Evolutionary conservation across 2,797 vertebrate genomes (phyloP).

Genomic region (Myotis vivesi): DNA sequence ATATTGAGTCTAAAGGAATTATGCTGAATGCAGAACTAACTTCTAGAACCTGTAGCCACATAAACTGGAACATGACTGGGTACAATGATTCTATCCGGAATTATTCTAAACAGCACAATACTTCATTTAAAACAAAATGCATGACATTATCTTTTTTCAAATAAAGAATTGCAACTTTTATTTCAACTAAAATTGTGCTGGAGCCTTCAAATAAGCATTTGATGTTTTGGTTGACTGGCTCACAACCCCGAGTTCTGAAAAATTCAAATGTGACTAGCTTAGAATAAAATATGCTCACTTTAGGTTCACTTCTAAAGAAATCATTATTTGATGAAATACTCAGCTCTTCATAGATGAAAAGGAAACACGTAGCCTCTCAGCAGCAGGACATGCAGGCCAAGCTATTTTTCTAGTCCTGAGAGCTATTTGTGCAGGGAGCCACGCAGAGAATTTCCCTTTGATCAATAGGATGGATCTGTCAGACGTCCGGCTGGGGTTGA

Average conservation of each 20-base stretch:
- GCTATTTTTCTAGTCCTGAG: conserved; percentile 36
- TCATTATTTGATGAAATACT: conserved; percentile 47
- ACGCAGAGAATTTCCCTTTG: conserved; percentile 51
- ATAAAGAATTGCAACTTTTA: conserved; percentile 31
- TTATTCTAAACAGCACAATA: background rate
- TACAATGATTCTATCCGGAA: background rate
- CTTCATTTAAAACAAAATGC: conserved; percentile 24
- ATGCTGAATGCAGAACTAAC: background rate
- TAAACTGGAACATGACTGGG: background rate
- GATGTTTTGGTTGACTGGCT: background rate
- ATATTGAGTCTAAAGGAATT: background rate
- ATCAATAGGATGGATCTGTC: conserved; percentile 61
- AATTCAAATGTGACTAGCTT: conserved; percentile 2
- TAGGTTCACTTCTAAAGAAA: conserved; percentile 41
- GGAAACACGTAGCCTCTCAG: background rate
- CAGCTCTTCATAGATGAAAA: conserved; percentile 40
- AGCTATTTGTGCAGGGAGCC: conserved; percentile 47
- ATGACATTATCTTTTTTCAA: conserved; percentile 40
- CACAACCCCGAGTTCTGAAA: background rate
- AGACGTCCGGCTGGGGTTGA: background rate
- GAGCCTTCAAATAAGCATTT: background rate
- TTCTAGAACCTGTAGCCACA: background rate
- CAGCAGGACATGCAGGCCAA: conserved; percentile 8
- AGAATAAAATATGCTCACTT: conserved; percentile 22
- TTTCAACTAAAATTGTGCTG: conserved; percentile 23